phyloP scores from a whole-genome alignment of 2,888 invertebrate species.

The Megalurothrips usitatus region DNA sequence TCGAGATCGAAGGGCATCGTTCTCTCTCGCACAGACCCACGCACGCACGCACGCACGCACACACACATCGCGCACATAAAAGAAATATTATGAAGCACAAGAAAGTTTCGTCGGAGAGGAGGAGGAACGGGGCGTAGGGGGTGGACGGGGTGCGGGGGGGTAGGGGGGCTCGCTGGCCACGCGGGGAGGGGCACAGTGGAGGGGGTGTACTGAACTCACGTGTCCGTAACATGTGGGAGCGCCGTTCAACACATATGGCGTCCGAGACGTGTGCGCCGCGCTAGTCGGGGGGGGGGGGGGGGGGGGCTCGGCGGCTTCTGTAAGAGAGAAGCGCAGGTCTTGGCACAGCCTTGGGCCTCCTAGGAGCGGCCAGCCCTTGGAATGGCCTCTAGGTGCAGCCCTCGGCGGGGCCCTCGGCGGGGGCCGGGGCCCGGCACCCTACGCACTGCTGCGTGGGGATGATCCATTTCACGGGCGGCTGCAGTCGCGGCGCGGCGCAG shows the following conservation, averaged over 20 bases:
- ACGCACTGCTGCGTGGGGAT: neutral
- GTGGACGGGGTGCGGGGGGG: neutral
- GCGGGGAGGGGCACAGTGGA: neutral
- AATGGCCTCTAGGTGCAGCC: neutral
- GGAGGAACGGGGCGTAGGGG: neutral
- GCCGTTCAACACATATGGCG: slow-evolving; percentile 16
- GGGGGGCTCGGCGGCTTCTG: neutral
- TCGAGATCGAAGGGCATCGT: too few species aligned
- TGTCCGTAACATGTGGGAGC: slow-evolving; percentile 18
- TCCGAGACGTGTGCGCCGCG: slow-evolving; percentile 9
- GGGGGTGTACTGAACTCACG: slow-evolving; percentile 14
- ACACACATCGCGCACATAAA: neutral
- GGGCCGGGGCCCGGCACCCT: neutral
- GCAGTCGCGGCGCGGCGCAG: too few species aligned
- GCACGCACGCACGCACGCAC: neutral
- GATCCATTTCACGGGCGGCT: neutral
- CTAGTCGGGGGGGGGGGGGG: too few species aligned
- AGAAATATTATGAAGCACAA: slow-evolving; percentile 25
- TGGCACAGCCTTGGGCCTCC: too few species aligned
- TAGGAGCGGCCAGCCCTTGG: too few species aligned
- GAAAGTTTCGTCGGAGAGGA: neutral
- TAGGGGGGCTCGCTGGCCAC: neutral
- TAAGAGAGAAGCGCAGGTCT: too few species aligned
- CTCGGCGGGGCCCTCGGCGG: neutral
- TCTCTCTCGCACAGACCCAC: neutral